Percentiles rank a stretch among this genome's conserved stretches.
Conservation (phyloP, 2,113 vertebrate species). For the Peromyscus polionotus region DNA sequence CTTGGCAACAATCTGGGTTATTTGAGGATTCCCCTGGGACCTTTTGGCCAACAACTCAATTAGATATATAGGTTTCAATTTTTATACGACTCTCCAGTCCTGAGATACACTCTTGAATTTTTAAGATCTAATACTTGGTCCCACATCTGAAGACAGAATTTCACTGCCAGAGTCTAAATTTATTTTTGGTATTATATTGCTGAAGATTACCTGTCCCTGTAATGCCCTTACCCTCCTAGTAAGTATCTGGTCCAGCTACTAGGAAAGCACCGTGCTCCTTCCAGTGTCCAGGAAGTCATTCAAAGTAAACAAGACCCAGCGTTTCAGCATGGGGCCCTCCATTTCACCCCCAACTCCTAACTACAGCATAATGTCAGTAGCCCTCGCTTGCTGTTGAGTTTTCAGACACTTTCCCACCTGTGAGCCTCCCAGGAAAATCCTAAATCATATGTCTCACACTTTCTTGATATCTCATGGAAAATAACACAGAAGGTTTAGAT, state of each 20-base stretch:
- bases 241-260: not conserved
- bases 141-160: not conserved
- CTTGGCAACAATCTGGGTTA: no score
- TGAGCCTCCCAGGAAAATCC: not conserved
- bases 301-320: not conserved
- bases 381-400: rapidly evolving
- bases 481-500: not conserved
- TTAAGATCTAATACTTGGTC: not conserved
- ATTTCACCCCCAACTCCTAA: no score
- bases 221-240: not conserved
- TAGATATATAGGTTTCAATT: no score
- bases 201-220: not conserved
- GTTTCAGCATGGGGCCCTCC: not conserved
- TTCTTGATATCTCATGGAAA: not conserved
- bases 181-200: not conserved
- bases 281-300: not conserved
- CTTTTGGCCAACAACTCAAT: no score
- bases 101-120: no score
- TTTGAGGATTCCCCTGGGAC: no score
- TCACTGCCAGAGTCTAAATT: not conserved
- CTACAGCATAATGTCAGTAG: not conserved
- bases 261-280: not conserved
- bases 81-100: no score
- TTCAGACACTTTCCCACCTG: not conserved
- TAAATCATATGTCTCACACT: not conserved